These are phyloP conservation scores for Prosopocoilus inquinatus DNA, from an alignment of 2,888 invertebrate species.

Conservation along the genomic window DNA sequence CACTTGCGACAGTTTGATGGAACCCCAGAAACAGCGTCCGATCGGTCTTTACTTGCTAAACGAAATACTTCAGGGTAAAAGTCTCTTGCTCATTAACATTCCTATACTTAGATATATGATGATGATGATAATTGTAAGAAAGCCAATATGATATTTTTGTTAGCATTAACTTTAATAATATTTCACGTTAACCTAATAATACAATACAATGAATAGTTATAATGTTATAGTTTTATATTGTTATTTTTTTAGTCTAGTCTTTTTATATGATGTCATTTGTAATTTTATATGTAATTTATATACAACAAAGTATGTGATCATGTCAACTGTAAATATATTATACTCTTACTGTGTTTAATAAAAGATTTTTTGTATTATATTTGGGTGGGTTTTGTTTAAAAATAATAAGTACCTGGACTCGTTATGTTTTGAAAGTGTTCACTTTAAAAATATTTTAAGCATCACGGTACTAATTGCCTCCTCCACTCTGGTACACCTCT, in stretches of 20 bases:
- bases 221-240: conserved; percentile 15
- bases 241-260: background rate
- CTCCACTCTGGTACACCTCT: conserved; percentile 39
- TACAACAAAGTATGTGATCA: no score
- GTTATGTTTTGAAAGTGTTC: background rate
- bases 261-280: background rate
- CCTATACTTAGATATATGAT: background rate
- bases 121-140: conserved; percentile 2
- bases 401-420: background rate
- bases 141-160: conserved; percentile 8
- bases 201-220: background rate
- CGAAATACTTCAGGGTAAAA: conserved; percentile 12
- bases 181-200: background rate
- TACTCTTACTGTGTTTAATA: background rate
- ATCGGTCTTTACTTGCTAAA: conserved; percentile 49
- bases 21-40: conserved; percentile 60
- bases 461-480: conserved; percentile 17
- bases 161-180: background rate
- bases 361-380: background rate
- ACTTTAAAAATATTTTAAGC: no score
- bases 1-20: conserved; percentile 71
- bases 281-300: background rate
- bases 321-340: no score
- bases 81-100: conserved; percentile 11
- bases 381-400: background rate